Base-by-base conservation (phyloP, 2,888 invertebrate species). In the Tolmerus cingulatus region DNA sequence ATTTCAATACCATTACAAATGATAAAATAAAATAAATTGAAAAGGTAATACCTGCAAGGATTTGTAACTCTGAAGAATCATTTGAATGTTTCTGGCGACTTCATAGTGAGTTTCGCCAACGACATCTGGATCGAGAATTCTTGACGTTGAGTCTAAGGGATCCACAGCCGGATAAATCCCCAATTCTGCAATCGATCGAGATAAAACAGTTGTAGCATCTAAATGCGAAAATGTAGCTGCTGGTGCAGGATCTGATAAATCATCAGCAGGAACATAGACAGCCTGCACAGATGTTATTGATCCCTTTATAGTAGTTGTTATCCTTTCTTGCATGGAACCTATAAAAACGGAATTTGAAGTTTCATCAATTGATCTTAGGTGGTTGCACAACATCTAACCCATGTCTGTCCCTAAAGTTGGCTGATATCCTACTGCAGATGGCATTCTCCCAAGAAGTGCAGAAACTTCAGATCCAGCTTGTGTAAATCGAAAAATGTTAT, bases 221-320 rank as follows among this genome's bases (percentile, higher is more conserved):
- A 98, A 97, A 93, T 98, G 98, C 94, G 98, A 97, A 91, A 98
- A 98, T 81, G 98, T 98, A 89, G 98, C 98, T 90, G 98, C 98
- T 88, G 98, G 98, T 88, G 98, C 98, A 89, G 98, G 98, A 94
- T 98, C 98, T 91, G 98, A 98, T 94, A 98, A 96, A 93, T 98
- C 98, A 92, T 98, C 98, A 93, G 98, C 98, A 74, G 98, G 98
- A 91, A 98, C 98, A 91, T 98, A 98, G 92, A 98, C 97, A 90
- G 98, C 98, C 93, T 98, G 98, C 90, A 98, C 98, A 86, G 98
- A 98, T 89, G 98, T 98, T 92, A 98, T 98, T 90, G 98, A 98
- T 90, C 98, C 98, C 93, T 97, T 97, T 93, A 95, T 97, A 90
- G 98, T 98, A 90, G 98, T 98, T 89, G 98, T 98, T 93, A 98